Evolutionary conservation across 2,113 vertebrate species (phyloP).

Genomic region (Pomatostomus ruficeps): DNA sequence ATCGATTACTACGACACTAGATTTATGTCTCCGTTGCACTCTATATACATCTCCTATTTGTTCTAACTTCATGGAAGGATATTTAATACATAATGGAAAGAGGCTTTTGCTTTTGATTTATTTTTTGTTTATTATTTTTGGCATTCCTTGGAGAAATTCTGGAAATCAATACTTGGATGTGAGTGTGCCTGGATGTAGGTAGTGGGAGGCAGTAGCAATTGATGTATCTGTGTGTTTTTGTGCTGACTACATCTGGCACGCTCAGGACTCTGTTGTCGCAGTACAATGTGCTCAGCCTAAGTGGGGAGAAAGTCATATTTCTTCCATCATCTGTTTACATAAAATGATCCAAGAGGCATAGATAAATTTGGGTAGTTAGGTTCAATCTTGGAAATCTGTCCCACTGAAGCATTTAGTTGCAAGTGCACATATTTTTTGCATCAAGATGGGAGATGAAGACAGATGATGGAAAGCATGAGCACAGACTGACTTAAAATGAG

Average conservation of each 20-base stretch:
- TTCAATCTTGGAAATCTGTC: background rate
- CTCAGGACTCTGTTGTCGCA: background rate
- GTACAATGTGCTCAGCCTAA: background rate
- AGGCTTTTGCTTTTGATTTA: constrained; percentile 74
- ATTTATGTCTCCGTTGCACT: constrained; percentile 75
- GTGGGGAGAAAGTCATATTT: background rate
- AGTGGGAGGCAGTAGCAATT: background rate
- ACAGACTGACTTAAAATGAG: background rate
- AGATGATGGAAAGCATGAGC: background rate
- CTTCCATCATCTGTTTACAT: background rate
- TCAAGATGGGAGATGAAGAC: background rate
- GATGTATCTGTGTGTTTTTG: constrained; percentile 9
- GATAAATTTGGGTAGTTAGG: background rate
- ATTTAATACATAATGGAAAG: constrained; percentile 78
- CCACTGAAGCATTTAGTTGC: background rate
- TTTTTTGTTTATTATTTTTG: constrained; percentile 78
- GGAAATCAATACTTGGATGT: constrained; percentile 67
- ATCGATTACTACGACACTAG: constrained; percentile 72
- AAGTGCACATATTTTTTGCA: background rate
- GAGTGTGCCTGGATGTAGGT: constrained; percentile 5
- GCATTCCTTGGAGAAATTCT: constrained; percentile 70
- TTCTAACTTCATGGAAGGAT: constrained; percentile 75
- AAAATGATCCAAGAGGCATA: background rate
- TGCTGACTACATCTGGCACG: background rate
- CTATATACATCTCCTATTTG: constrained; percentile 77